Evolutionary conservation across 23 tunicate genomes (phyloP).

Genomic region (Oikopleura dioica): DNA sequence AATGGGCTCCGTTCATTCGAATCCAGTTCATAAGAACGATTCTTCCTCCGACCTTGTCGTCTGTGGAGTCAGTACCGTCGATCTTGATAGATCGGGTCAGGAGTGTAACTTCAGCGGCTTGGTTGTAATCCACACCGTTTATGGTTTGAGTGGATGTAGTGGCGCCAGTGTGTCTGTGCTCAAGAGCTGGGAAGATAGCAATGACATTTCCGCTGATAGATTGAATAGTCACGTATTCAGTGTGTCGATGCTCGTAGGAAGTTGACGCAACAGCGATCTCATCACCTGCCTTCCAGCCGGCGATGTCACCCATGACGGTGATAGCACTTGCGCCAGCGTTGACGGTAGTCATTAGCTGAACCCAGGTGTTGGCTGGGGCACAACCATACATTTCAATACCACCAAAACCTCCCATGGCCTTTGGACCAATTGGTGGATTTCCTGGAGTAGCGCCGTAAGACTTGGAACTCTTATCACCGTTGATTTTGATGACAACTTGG

Average conservation of each 20-base stretch:
- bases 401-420: slow-evolving; percentile 11
- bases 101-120: not conserved
- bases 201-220: slow-evolving; percentile 17
- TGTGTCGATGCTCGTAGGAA: not conserved
- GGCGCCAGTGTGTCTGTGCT: not conserved
- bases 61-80: not conserved
- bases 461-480: not conserved
- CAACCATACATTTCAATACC: slow-evolving; percentile 11
- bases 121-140: not conserved
- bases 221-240: not conserved
- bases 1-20: not conserved
- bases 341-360: not conserved
- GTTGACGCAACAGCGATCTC: slow-evolving; percentile 1
- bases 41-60: not conserved
- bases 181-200: not conserved
- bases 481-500: not conserved
- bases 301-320: not conserved
- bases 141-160: not conserved
- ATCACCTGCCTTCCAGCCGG: slow-evolving; percentile 6
- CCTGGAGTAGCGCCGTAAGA: not conserved
- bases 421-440: not conserved
- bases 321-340: not conserved
- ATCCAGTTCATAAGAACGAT: not conserved
- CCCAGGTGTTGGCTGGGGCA: slow-evolving; percentile 1
- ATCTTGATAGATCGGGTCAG: not conserved